Conservation (phyloP, 92 coral and sea anemone species). For the Zoanthus gigantus region DNA sequence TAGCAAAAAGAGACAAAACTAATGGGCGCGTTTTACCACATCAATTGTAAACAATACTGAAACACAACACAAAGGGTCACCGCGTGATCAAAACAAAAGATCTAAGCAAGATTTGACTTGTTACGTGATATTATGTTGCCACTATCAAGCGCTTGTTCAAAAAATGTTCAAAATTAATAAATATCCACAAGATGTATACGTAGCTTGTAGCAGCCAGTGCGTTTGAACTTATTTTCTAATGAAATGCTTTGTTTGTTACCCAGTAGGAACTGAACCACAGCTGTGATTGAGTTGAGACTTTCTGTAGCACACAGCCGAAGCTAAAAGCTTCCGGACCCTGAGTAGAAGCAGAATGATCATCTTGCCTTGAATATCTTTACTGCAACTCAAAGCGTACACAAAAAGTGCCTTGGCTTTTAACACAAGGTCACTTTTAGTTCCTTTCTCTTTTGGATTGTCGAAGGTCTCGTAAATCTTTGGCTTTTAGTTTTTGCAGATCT, state of each 20-base stretch:
- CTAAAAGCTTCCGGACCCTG: constrained; percentile 7
- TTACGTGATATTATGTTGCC: too few species aligned
- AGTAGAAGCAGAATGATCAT: background rate
- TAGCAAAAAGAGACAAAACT: too few species aligned
- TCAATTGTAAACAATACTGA: too few species aligned
- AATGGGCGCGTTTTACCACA: too few species aligned
- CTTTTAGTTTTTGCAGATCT: background rate
- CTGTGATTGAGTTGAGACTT: constrained; percentile 40
- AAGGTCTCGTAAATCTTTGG: constrained; percentile 15
- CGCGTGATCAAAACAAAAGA: too few species aligned
- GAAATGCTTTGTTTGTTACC: background rate
- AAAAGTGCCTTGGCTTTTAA: constrained; percentile 61
- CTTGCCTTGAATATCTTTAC: background rate
- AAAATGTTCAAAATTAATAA: too few species aligned
- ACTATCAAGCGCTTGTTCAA: too few species aligned
- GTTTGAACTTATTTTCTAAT: too few species aligned
- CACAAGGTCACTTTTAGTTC: constrained; percentile 58
- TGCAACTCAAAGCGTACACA: constrained; percentile 37
- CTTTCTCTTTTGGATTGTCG: constrained; percentile 39
- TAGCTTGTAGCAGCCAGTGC: too few species aligned
- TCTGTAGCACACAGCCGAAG: background rate
- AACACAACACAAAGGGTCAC: too few species aligned
- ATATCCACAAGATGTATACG: too few species aligned
- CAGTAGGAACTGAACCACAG: constrained; percentile 29
- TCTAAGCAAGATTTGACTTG: too few species aligned